A percentile compares a stretch with the other conserved stretches of the same genome.
Conservation (phyloP, 2,113 vertebrate species). For the Actenoides lindsayi region DNA sequence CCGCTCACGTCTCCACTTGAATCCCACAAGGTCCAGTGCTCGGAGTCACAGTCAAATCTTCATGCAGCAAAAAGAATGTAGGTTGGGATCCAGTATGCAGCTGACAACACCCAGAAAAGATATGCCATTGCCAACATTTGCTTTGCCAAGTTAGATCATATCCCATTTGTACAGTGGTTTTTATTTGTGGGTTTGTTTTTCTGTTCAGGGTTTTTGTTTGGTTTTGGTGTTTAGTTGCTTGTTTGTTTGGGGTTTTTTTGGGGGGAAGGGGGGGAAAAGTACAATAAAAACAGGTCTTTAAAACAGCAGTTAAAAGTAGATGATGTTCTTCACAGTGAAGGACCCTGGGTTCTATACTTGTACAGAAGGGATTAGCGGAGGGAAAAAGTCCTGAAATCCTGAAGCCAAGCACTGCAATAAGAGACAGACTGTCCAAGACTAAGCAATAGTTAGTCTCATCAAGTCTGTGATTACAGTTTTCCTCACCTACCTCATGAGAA, state of each 20-base stretch:
- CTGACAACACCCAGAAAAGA: conserved; percentile 52
- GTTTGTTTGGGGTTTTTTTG: neutral
- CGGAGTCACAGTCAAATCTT: conserved; percentile 1
- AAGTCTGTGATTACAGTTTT: conserved; percentile 36
- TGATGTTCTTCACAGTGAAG: neutral
- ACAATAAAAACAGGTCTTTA: neutral
- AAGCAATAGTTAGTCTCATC: conserved; percentile 16
- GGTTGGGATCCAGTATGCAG: neutral
- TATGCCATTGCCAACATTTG: neutral
- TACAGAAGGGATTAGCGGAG: neutral
- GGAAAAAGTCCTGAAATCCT: neutral
- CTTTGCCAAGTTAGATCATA: conserved; percentile 36
- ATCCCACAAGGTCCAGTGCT: neutral
- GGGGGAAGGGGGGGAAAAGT: neutral
- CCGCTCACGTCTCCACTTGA: neutral
- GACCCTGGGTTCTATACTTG: neutral
- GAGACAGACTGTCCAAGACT: neutral
- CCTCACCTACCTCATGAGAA: conserved; percentile 14
- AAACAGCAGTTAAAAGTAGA: neutral
- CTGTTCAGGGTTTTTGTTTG: neutral
- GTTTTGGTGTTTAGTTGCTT: neutral
- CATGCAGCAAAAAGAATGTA: conserved; percentile 26
- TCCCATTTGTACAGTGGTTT: neutral
- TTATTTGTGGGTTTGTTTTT: neutral
- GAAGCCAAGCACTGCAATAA: neutral